Percentiles rank a stretch among this genome's conserved stretches.
phyloP scores from a whole-genome alignment of 2,797 vertebrate genomes.

The Falco rusticolus region DNA sequence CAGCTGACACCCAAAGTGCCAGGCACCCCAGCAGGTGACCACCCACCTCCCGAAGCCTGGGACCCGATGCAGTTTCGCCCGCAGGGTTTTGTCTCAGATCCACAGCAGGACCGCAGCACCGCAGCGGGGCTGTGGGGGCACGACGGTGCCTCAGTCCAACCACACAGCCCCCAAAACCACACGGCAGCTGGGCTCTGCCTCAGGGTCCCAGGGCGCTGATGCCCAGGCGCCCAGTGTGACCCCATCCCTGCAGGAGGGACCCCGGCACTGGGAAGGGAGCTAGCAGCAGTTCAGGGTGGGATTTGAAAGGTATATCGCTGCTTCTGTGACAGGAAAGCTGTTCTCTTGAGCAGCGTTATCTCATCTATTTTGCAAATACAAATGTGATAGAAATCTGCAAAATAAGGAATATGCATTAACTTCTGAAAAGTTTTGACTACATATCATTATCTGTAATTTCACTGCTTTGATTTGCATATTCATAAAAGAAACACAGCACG shows the following conservation, averaged over 20 bases:
- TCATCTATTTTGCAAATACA: constrained; percentile 72
- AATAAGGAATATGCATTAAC: constrained; percentile 67
- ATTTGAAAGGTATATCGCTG: neutral
- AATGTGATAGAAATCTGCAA: constrained; percentile 68
- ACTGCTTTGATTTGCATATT: constrained; percentile 68
- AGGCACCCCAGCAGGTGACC: fast-evolving
- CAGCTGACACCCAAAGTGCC: neutral
- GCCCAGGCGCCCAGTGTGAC: fast-evolving
- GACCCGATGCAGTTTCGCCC: fast-evolving
- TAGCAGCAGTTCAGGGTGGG: neutral
- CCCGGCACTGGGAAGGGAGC: neutral
- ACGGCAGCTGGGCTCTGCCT: neutral
- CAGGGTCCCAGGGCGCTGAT: fast-evolving
- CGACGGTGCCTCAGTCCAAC: fast-evolving
- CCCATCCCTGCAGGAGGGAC: neutral
- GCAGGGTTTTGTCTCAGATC: neutral
- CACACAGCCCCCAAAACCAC: neutral
- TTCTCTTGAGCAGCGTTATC: constrained; percentile 16
- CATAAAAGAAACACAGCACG: constrained; percentile 64
- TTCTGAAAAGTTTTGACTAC: constrained; percentile 71
- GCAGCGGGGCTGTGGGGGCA: fast-evolving
- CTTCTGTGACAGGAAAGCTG: constrained; percentile 1
- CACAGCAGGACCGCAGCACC: fast-evolving
- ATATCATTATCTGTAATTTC: constrained; percentile 69
- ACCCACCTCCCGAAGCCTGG: neutral